Percentiles rank a stretch among this genome's conserved stretches.
Conservation (phyloP, 2,797 vertebrate genomes). For the Nothura maculosa region DNA sequence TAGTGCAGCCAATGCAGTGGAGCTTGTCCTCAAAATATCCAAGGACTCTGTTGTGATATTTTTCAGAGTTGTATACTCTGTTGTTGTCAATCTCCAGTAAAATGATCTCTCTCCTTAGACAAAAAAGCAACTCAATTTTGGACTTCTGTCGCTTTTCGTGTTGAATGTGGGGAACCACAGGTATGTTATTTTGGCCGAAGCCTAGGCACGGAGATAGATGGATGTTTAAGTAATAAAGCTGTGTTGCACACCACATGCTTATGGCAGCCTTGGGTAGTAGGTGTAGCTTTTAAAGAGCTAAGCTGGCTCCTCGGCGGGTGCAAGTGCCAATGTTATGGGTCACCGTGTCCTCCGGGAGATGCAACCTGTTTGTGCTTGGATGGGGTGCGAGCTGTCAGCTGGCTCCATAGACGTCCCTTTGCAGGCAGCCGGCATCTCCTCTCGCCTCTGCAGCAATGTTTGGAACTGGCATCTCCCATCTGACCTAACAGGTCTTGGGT, state of each 20-base stretch:
- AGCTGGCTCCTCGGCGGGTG: not conserved
- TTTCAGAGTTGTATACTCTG: not conserved
- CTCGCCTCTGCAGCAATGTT: not conserved
- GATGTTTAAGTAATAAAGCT: not conserved
- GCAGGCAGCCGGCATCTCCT: not conserved
- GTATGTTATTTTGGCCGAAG: not conserved
- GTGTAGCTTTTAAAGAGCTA: not conserved
- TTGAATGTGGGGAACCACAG: not conserved
- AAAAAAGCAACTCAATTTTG: slow-evolving; percentile 18
- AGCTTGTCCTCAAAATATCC: not conserved
- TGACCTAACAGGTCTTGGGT: not conserved
- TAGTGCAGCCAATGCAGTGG: not conserved
- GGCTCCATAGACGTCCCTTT: not conserved
- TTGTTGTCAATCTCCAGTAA: not conserved
- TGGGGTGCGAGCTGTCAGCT: rapidly evolving
- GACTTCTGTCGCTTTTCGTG: slow-evolving; percentile 39
- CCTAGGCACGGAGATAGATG: not conserved
- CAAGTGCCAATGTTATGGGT: not conserved
- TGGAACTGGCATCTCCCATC: not conserved
- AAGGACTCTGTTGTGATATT: not conserved
- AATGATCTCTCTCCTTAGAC: slow-evolving; percentile 47
- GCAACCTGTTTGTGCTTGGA: not conserved
- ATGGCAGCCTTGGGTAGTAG: not conserved
- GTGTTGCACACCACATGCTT: not conserved
- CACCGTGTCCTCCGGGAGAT: not conserved